A percentile compares a stretch with the other conserved stretches of the same genome.
phyloP scores from a whole-genome alignment of 2,888 invertebrate species.

The Marasmarcha lunaedactyla region DNA sequence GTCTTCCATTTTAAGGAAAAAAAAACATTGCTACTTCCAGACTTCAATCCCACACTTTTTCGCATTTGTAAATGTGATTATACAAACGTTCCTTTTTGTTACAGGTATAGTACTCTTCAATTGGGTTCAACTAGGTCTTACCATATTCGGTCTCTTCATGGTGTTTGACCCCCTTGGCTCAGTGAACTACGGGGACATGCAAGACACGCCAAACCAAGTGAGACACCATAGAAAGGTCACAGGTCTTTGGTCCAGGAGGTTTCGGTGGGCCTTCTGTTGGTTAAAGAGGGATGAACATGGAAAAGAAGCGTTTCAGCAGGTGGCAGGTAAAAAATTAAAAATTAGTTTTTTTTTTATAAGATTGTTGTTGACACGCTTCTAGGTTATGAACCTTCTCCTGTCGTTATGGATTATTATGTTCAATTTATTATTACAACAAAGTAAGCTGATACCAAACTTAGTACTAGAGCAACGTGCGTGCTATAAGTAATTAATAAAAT shows the following conservation, averaged over 20 bases:
- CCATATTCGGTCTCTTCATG: slow-evolving; percentile 80
- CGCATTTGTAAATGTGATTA: too few species aligned
- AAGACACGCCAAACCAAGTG: slow-evolving; percentile 74
- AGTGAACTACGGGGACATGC: slow-evolving; percentile 71
- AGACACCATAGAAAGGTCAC: slow-evolving; percentile 78
- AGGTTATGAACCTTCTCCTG: neutral
- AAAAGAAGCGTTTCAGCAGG: slow-evolving; percentile 83
- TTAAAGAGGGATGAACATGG: slow-evolving; percentile 80
- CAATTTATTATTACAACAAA: too few species aligned
- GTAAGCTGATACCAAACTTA: too few species aligned
- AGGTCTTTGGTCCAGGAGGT: slow-evolving; percentile 79
- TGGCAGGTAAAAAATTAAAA: slow-evolving; percentile 77
- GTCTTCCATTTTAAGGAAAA: too few species aligned
- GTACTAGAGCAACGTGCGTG: too few species aligned
- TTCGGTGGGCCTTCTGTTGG: slow-evolving; percentile 82
- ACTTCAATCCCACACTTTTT: too few species aligned
- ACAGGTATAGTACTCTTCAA: slow-evolving; percentile 82
- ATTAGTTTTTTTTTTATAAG: too few species aligned
- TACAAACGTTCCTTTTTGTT: too few species aligned
- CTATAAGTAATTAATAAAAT: too few species aligned
- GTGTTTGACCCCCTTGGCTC: slow-evolving; percentile 87
- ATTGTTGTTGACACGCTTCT: neutral
- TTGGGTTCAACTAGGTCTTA: slow-evolving; percentile 82
- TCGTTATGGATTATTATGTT: too few species aligned
- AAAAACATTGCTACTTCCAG: too few species aligned